Evolutionary conservation across 2,797 vertebrate genomes (phyloP).

Genomic region (Odontamblyopus lacepedii): DNA sequence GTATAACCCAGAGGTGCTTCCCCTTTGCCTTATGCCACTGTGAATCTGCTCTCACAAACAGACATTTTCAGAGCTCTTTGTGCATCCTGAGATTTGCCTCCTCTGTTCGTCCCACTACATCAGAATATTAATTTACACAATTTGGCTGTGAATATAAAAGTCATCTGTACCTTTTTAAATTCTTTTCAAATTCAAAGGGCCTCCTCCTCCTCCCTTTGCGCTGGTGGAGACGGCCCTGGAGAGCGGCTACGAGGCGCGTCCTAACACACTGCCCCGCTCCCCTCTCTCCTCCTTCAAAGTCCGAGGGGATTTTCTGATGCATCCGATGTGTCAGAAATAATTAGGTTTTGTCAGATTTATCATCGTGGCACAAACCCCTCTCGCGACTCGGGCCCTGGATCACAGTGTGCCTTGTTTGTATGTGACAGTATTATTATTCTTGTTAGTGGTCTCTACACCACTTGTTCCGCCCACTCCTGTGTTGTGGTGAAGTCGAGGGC

Average conservation of each 20-base stretch:
- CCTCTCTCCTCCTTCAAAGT: slow-evolving; percentile 75
- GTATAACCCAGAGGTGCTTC: slow-evolving; percentile 24
- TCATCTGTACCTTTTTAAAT: slow-evolving; percentile 99
- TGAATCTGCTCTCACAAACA: slow-evolving; percentile 50
- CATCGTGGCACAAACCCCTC: slow-evolving; percentile 97
- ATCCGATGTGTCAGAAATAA: slow-evolving; percentile 99
- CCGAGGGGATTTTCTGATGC: slow-evolving; percentile 95
- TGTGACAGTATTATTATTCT: slow-evolving; percentile 99
- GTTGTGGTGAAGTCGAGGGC: slow-evolving; percentile 56
- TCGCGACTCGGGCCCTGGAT: slow-evolving; percentile 91
- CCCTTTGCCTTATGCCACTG: slow-evolving; percentile 9
- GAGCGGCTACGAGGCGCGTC: slow-evolving; percentile 90
- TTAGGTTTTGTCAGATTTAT: slow-evolving; percentile 99
- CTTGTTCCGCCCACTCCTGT: slow-evolving; percentile 50
- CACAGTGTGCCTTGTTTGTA: slow-evolving; percentile 99
- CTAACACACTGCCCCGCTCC: slow-evolving; percentile 81
- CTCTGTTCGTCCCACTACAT: slow-evolving; percentile 78
- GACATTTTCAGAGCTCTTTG: slow-evolving; percentile 55
- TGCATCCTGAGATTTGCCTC: slow-evolving; percentile 46
- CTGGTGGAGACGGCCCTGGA: slow-evolving; percentile 93
- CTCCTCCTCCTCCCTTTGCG: slow-evolving; percentile 64
- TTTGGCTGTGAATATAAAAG: slow-evolving; percentile 98
- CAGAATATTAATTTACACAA: slow-evolving; percentile 93
- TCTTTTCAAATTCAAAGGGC: slow-evolving; percentile 96
- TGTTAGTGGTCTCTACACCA: slow-evolving; percentile 92